Conservation (phyloP, 2,113 vertebrate species). For the Colinus virginianus region DNA sequence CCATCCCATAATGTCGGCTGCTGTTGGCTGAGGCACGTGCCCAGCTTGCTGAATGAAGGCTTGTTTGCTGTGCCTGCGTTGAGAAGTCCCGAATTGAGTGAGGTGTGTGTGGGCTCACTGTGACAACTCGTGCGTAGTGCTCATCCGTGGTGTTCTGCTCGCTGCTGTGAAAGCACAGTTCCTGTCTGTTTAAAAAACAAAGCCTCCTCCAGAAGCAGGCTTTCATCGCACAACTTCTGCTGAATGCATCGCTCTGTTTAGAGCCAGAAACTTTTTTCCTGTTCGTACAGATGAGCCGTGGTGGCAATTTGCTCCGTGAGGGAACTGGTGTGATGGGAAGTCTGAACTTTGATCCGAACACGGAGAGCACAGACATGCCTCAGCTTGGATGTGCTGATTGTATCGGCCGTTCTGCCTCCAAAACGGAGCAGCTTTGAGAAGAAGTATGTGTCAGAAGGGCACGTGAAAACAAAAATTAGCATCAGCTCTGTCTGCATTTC, state of each 20-base stretch:
- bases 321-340: neutral
- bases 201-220: neutral
- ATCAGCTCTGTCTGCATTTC: neutral
- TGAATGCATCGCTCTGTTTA: neutral
- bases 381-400: neutral
- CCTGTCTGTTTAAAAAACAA: neutral
- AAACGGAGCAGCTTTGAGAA: neutral
- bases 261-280: fast-evolving
- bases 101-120: neutral
- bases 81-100: neutral
- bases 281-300: neutral
- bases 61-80: fast-evolving
- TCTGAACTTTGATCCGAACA: neutral
- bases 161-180: neutral
- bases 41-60: neutral
- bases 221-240: neutral
- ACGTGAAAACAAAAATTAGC: neutral
- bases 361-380: neutral
- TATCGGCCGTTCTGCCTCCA: neutral
- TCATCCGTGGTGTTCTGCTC: neutral
- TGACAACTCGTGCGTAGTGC: neutral
- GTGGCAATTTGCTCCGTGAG: constrained; percentile 4
- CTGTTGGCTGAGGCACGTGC: neutral
- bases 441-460: neutral
- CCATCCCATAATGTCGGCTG: neutral